These are phyloP conservation scores for Physocephala rufipes DNA, from an alignment of 2,888 invertebrate genomes.

Conservation along the genomic window DNA sequence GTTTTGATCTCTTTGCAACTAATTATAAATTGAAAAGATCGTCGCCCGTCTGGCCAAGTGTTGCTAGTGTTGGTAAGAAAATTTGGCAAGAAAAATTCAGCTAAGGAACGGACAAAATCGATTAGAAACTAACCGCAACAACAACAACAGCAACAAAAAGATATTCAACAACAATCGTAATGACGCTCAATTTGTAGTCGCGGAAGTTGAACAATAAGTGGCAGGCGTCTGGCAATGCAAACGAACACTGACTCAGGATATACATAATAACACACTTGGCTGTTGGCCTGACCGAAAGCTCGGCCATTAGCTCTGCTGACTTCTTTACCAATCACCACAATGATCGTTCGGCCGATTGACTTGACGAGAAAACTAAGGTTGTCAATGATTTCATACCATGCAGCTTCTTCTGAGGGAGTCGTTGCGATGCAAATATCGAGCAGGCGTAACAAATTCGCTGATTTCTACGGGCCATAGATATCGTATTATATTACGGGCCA, in stretches of 20 bases:
- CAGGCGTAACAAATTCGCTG: too few species aligned
- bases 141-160: background rate
- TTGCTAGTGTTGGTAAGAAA: too few species aligned
- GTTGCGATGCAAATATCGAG: too few species aligned
- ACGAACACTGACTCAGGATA: background rate
- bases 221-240: constrained; percentile 41
- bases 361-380: constrained; percentile 1
- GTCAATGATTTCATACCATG: constrained; percentile 5
- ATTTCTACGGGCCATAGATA: too few species aligned
- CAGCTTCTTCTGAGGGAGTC: constrained; percentile 31
- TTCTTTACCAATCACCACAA: too few species aligned
- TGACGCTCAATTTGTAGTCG: constrained; percentile 35
- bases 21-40: constrained; percentile 34
- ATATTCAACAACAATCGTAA: background rate
- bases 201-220: constrained; percentile 36
- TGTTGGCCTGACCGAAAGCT: background rate
- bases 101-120: background rate
- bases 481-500: too few species aligned
- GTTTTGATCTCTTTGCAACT: constrained; percentile 26
- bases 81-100: constrained; percentile 1
- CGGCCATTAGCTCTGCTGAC: too few species aligned
- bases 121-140: background rate
- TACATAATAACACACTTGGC: background rate
- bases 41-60: too few species aligned
- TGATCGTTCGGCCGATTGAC: background rate